These are phyloP conservation scores for Acronicta psi DNA, from an alignment of 2,888 invertebrate species.

Conservation along the genomic window DNA sequence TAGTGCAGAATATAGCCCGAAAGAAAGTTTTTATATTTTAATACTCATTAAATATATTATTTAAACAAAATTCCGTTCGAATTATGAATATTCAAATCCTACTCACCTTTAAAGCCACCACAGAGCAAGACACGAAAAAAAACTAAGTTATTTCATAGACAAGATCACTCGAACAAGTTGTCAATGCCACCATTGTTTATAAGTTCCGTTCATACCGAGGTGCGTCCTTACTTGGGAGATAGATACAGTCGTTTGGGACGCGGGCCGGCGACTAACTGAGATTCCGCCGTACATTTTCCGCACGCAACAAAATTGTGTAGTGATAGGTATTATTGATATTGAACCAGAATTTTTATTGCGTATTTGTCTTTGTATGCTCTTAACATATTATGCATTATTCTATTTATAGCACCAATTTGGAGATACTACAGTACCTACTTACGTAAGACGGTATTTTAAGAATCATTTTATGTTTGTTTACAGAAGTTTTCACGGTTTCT, in stretches of 20 bases:
- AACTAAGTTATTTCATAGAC: constrained; percentile 16
- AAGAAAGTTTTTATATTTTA: too few species aligned
- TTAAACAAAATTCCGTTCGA: too few species aligned
- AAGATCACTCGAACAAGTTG: constrained; percentile 36
- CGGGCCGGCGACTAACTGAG: constrained; percentile 39
- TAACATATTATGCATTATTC: constrained; percentile 12
- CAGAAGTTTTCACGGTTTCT: neutral
- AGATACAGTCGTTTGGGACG: constrained; percentile 37
- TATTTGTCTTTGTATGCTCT: constrained; percentile 9
- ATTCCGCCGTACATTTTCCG: constrained; percentile 19
- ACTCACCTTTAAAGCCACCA: constrained; percentile 24
- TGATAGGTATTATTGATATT: constrained; percentile 33
- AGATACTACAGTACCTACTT: neutral
- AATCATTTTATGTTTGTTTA: neutral
- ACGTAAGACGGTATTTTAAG: neutral
- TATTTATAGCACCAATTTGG: neutral
- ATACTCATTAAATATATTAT: too few species aligned
- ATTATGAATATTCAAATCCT: neutral
- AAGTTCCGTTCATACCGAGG: constrained; percentile 30
- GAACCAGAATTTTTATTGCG: constrained; percentile 20
- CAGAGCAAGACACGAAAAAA: constrained; percentile 12
- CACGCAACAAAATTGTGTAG: constrained; percentile 9
- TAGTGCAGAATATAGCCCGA: too few species aligned
- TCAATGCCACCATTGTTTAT: constrained; percentile 42
- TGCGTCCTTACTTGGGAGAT: constrained; percentile 6